Base-by-base conservation (phyloP, 2,888 invertebrate genomes). In the Gryllus longicercus region DNA sequence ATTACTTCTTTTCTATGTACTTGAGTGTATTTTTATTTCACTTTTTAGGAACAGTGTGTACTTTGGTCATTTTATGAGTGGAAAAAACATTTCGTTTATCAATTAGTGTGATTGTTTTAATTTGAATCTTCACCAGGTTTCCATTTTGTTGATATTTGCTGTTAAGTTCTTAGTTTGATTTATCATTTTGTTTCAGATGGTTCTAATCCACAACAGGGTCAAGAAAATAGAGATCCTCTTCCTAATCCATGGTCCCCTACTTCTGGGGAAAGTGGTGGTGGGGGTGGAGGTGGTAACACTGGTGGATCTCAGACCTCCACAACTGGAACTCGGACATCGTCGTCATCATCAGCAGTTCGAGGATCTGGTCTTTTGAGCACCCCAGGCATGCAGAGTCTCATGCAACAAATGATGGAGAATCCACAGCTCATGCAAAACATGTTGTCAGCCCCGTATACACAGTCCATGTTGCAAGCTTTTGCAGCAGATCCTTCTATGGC, bases 201-300 rank as follows among this genome's bases (percentile, higher is more conserved):
- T 78, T 88, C 89, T 77, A 93, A 94, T 88, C 95, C 94, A 1
- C 96, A 96, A 86, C 95, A 94, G 86, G 98, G 98, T 12, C 93
- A 95, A 25, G 98, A 96, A 87, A 97, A 97, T 87, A 91, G 94
- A 78, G 94, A 95, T 84, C 98, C 99, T 0, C 88, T 99, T 82
- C 98, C 99, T 18, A 99, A 99, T 89, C 99, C 99, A 63, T 96
- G 99, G 94, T 86, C 87, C 74, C 85, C 83, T 51, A 80, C 83
- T 51, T 83, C 83, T 23, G 90, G 91, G 81, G 89, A 90, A 75
- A 87, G 87, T 1, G 87, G 88, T 75, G 83, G 83, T 25, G 79
- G 83, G 78, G 83, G 83, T 49, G 90, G 91, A 81, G 88, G 90
- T 75, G 79, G 79, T 21, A 81, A 83, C 25, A 87, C 87, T 1